Evolutionary conservation across 2,113 vertebrate genomes (phyloP).

Genomic region (Callaeas wilsoni): DNA sequence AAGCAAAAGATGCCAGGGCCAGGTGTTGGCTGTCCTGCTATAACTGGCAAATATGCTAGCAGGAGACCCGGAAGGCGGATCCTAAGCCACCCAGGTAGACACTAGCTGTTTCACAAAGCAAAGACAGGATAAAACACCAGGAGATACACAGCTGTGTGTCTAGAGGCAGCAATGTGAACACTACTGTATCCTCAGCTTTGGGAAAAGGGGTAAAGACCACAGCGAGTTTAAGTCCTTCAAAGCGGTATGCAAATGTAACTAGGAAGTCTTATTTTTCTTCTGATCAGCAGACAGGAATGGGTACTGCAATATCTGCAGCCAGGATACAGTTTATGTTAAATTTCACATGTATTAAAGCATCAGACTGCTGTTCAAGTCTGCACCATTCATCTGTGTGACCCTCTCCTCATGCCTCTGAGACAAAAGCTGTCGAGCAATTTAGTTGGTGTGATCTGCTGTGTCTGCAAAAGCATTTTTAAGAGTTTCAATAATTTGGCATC

Average conservation of each 20-base stretch:
- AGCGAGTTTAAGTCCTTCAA: background rate
- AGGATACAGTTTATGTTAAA: background rate
- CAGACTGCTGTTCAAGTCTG: background rate
- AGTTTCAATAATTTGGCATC: background rate
- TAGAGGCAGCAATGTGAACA: background rate
- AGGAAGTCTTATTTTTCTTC: background rate
- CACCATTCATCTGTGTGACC: background rate
- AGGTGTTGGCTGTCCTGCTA: background rate
- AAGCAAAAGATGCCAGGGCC: background rate
- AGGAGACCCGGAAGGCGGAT: background rate
- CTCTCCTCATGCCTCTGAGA: background rate
- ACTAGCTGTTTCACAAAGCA: background rate
- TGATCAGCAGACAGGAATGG: background rate
- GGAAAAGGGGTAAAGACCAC: background rate
- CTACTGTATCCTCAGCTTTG: background rate
- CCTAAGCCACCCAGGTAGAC: background rate
- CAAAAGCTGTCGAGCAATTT: background rate
- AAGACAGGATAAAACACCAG: background rate
- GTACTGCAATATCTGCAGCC: background rate
- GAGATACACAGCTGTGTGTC: background rate
- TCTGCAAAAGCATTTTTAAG: background rate
- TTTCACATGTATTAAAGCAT: background rate
- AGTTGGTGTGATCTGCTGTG: background rate
- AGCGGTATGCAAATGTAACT: background rate
- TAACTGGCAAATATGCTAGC: rapidly evolving